phyloP scores from a whole-genome alignment of 2,113 vertebrate genomes.

The human region GRCh38 chr3:143020501-143021000 shows the following conservation, averaged over 20 bases:
- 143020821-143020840: background rate
- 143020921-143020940: background rate
- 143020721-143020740: slow-evolving; percentile 21
- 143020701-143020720: slow-evolving; percentile 50
- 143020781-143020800: background rate
- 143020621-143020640: slow-evolving; percentile 97
- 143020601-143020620: slow-evolving; percentile 98
- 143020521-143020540: background rate
- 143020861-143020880: background rate
- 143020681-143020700: slow-evolving; percentile 94
- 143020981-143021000: no score
- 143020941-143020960: no score
- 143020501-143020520: slow-evolving; percentile 7
- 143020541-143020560: slow-evolving; percentile 3
- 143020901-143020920: background rate
- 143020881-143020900: background rate
- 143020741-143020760: background rate
- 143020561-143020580: slow-evolving; percentile 38
- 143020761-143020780: background rate
- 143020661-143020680: slow-evolving; percentile 91
- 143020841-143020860: background rate
- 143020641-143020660: slow-evolving; percentile 97
- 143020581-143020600: slow-evolving; percentile 85
- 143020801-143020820: background rate
- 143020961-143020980: no score